These are phyloP conservation scores for Dexiosoma caninum DNA, from an alignment of 2,888 invertebrate species.

Conservation along the genomic window DNA sequence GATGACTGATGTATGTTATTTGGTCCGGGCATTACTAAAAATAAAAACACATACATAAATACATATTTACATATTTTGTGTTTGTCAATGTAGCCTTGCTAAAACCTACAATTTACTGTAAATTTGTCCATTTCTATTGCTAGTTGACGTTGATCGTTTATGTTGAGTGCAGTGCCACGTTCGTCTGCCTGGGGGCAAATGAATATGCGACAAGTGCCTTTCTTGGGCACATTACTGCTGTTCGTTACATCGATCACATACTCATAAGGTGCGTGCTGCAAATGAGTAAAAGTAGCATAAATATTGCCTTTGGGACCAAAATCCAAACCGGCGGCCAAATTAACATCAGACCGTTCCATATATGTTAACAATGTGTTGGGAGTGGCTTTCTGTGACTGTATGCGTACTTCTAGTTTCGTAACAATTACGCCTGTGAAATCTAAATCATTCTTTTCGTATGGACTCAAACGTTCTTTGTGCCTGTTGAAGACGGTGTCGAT, in stretches of 20 bases:
- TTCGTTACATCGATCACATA: constrained; percentile 83
- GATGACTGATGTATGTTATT: constrained; percentile 84
- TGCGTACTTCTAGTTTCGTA: constrained; percentile 57
- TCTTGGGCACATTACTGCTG: constrained; percentile 78
- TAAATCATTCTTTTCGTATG: constrained; percentile 78
- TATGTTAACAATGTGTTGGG: constrained; percentile 79
- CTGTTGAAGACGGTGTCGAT: constrained; percentile 86
- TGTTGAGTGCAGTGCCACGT: constrained; percentile 80
- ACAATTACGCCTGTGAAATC: constrained; percentile 66
- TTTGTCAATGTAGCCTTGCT: neutral
- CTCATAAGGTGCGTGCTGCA: constrained; percentile 85
- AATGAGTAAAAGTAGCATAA: constrained; percentile 85
- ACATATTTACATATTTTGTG: neutral
- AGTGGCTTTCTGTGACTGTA: constrained; percentile 43
- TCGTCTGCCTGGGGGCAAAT: constrained; percentile 83
- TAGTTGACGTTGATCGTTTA: constrained; percentile 81
- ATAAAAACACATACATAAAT: constrained; percentile 68
- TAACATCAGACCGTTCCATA: constrained; percentile 89
- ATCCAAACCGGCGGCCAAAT: constrained; percentile 88
- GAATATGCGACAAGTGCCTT: constrained; percentile 84
- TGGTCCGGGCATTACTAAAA: constrained; percentile 85
- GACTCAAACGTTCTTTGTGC: constrained; percentile 82
- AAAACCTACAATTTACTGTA: constrained; percentile 80
- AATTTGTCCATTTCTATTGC: constrained; percentile 86
- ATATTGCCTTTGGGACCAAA: constrained; percentile 86